These are phyloP conservation scores for Thera britannica DNA, from an alignment of 2,888 invertebrate genomes.

Conservation along the genomic window DNA sequence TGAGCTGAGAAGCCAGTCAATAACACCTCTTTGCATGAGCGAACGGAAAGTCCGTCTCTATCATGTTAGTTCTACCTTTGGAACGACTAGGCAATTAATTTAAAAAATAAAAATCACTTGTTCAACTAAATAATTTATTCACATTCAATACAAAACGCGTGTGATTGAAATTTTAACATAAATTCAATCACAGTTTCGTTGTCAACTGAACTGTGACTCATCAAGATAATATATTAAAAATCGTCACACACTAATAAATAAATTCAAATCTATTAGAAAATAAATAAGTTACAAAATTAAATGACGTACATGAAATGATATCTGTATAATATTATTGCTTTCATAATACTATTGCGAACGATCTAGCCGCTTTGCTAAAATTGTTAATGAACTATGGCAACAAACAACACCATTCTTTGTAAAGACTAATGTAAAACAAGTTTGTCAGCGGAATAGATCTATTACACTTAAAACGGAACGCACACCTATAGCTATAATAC, in stretches of 20 bases:
- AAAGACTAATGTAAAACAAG: constrained; percentile 54
- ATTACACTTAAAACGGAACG: constrained; percentile 53
- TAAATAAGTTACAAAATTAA: constrained; percentile 71
- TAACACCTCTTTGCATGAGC: too few relatives aligned
- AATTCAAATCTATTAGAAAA: constrained; percentile 73
- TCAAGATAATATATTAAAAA: constrained; percentile 70
- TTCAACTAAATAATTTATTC: constrained; percentile 84
- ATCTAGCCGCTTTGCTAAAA: constrained; percentile 49
- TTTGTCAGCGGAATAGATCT: constrained; percentile 47
- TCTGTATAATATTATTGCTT: constrained; percentile 59
- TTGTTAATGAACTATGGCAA: constrained; percentile 54
- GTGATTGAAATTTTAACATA: constrained; percentile 78
- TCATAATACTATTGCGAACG: constrained; percentile 52
- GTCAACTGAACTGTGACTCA: constrained; percentile 55
- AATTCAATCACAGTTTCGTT: constrained; percentile 63
- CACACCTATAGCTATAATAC: constrained; percentile 58
- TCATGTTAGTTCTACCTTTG: too few relatives aligned
- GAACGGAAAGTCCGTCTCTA: too few relatives aligned
- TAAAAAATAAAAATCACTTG: constrained; percentile 47
- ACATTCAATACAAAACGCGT: constrained; percentile 84
- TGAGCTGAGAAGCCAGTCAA: too few relatives aligned
- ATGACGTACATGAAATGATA: constrained; percentile 56
- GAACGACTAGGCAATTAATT: neutral
- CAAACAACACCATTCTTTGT: constrained; percentile 49
- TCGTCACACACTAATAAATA: constrained; percentile 82